phyloP scores from a whole-genome alignment of 1,140 invertebrate species.

The Drosophila nebulosa region DNA sequence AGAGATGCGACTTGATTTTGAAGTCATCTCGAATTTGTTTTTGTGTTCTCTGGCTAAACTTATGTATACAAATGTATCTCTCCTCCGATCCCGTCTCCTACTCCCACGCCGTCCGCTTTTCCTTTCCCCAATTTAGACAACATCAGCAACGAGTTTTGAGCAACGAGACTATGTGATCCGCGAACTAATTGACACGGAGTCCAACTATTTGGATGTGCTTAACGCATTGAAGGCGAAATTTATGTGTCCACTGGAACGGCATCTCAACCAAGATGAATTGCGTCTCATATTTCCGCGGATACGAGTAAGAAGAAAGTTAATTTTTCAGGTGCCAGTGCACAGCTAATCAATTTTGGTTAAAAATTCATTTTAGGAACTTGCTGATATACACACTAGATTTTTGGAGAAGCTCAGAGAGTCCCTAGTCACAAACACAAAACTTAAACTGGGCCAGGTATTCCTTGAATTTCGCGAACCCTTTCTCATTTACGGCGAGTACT shows the following conservation, averaged over 20 bases:
- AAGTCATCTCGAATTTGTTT: not conserved
- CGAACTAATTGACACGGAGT: constrained; percentile 97
- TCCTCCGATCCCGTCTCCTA: not conserved
- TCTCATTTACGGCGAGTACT: constrained; percentile 97
- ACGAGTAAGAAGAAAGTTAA: constrained; percentile 84
- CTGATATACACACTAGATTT: constrained; percentile 92
- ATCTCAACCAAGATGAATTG: constrained; percentile 88
- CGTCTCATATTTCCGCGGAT: constrained; percentile 93
- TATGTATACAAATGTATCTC: constrained; percentile 3
- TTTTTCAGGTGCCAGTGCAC: no score
- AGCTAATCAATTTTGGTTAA: constrained; percentile 6
- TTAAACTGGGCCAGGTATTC: constrained; percentile 89
- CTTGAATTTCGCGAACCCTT: constrained; percentile 94
- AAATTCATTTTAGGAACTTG: constrained; percentile 85
- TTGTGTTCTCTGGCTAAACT: constrained; percentile 15
- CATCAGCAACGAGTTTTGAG: constrained; percentile 86
- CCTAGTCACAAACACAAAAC: constrained; percentile 81
- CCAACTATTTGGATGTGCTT: constrained; percentile 97
- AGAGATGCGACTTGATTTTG: constrained; percentile 30
- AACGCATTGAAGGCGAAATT: constrained; percentile 93
- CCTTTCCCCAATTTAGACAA: constrained; percentile 75
- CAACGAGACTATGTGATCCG: constrained; percentile 97
- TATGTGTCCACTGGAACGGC: constrained; percentile 87
- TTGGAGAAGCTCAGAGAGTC: constrained; percentile 90
- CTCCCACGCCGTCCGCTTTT: not conserved